Base-by-base conservation (phyloP, 1,140 invertebrate species). In the Drosophila triauraria region DNA sequence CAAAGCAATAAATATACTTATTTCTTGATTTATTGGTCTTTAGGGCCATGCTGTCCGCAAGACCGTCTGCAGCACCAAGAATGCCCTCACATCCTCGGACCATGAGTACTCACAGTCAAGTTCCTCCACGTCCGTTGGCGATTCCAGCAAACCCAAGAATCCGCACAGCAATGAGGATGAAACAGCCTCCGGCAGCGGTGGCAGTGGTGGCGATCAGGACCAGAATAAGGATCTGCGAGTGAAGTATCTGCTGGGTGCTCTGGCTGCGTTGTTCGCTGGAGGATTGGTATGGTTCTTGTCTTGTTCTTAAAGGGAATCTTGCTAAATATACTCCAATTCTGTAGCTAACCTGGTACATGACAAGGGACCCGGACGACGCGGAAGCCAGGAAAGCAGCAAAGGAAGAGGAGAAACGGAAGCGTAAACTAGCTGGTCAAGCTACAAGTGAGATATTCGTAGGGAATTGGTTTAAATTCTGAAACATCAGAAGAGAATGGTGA, bases 241-340 rank as follows among this genome's bases (percentile, higher is more conserved):
- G 8, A 64, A 69, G 32, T 80, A 74, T 23, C 4, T 92, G 0
- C 3, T 91, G 12, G 80, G 69, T 9, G 72, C 82, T 3, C 25
- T 92, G 15, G 91, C 82, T 4, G 88, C 85, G 0, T 61, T 92
- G 2, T 32, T 92, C 3, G 71, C 80, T 4, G 91, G 91, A 40
- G 91, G 88, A 42, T 59, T 92, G 44, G 91, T 92, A 91, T 15
- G 75, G 38, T 35, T 12, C 0, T 2, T 3, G 15, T 5, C 10
- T n/a, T 13, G 8, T 40, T 27, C 35, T 13, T 7, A 5, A 35
- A 12, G 6, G 8, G 10, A 4, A 46, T 20, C 2, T 5, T 5
- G 13, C 10, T 13, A 15, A 38, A 57, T 38, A 0, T 0, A 7
- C 23, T 2, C 9, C 0, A 10, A 6, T 25, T 1, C 38, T 35